Evolutionary conservation across 2,797 vertebrate species (phyloP).

Genomic region (Peromyscus eremicus): DNA sequence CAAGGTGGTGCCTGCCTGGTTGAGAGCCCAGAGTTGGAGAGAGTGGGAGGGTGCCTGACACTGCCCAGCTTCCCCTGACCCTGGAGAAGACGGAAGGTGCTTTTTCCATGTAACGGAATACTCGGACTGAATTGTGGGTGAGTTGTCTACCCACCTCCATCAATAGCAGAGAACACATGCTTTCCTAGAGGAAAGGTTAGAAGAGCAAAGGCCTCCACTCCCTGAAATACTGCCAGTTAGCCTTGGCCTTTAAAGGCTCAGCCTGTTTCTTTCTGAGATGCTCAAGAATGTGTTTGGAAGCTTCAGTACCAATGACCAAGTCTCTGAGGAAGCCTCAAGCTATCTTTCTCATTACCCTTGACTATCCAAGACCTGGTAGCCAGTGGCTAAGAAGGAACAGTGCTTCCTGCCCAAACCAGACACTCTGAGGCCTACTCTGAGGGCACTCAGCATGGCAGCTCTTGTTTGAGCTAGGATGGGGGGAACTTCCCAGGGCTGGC

Average conservation of each 20-base stretch:
- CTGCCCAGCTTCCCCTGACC: conserved; percentile 25
- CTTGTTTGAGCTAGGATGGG: not conserved
- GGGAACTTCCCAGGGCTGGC: not conserved
- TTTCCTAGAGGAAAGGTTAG: conserved; percentile 44
- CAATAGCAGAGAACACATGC: conserved; percentile 4
- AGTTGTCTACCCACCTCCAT: not conserved
- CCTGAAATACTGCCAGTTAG: not conserved
- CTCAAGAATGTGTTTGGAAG: not conserved
- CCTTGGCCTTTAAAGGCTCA: not conserved
- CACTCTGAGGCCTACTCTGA: not conserved
- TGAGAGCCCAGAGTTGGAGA: conserved; percentile 48
- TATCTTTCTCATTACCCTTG: not conserved
- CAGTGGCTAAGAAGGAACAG: not conserved
- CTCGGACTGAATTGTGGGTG: not conserved
- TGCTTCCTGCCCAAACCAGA: not conserved
- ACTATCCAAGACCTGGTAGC: not conserved
- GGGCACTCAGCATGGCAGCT: not conserved
- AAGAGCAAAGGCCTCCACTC: conserved; percentile 22
- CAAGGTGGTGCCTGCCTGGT: conserved; percentile 42
- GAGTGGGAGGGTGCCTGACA: not conserved
- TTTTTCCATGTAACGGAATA: not conserved
- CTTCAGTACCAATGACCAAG: not conserved
- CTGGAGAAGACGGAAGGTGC: not conserved
- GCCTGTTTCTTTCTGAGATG: not conserved
- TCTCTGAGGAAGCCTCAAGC: not conserved